Conservation (phyloP, 2,888 invertebrate genomes). For the Busseola fusca region DNA sequence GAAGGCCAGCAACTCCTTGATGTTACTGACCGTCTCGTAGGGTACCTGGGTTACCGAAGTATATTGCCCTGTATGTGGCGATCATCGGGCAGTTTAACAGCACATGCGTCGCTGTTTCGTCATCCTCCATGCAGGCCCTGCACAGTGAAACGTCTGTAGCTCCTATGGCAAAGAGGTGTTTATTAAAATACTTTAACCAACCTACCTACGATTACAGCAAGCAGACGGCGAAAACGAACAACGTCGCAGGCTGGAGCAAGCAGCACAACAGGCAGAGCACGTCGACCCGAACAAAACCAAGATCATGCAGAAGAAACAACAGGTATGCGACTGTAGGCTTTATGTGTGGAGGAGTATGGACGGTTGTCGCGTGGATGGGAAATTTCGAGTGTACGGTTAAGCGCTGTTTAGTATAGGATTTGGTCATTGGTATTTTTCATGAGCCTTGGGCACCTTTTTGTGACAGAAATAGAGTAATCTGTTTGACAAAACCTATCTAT, state of each 20-base stretch:
- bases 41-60: no score
- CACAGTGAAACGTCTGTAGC: no score
- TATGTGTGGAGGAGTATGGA: conserved; percentile 12
- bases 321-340: conserved; percentile 88
- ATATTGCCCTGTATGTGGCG: no score
- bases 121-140: no score
- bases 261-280: conserved; percentile 92
- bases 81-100: no score
- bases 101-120: no score
- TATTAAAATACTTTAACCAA: no score
- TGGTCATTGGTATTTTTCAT: background rate
- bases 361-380: conserved; percentile 17
- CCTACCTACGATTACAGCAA: conserved; percentile 88
- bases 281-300: conserved; percentile 93
- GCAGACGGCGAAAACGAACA: conserved; percentile 98
- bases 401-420: conserved; percentile 44
- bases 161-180: no score
- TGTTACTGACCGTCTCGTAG: no score
- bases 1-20: no score
- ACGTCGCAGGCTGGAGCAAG: conserved; percentile 94
- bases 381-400: conserved; percentile 2
- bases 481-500: background rate
- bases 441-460: background rate
- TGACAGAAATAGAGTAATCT: background rate
- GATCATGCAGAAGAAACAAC: conserved; percentile 96